These are phyloP conservation scores for Argyresthia goedartella DNA, from an alignment of 2,888 invertebrate species.

Conservation along the genomic window DNA sequence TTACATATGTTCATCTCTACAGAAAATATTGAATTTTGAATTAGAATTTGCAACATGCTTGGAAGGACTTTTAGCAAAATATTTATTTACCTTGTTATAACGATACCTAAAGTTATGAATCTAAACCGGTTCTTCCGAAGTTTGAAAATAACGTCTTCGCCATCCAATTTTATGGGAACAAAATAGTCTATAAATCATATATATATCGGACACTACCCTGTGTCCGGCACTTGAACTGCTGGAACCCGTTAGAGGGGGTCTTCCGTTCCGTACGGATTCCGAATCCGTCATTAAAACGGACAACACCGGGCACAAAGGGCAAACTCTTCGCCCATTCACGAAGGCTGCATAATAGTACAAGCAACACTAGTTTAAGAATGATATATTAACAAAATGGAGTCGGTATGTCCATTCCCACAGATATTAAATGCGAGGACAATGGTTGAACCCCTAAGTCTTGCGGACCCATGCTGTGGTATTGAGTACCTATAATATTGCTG, in stretches of 20 bases:
- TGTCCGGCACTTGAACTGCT: background rate
- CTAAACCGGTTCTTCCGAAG: too few relatives aligned
- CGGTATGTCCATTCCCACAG: constrained; percentile 70
- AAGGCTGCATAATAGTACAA: constrained; percentile 45
- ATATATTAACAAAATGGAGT: constrained; percentile 68
- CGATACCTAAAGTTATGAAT: too few relatives aligned
- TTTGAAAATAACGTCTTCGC: background rate
- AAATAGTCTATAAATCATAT: constrained; percentile 60
- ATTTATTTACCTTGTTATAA: too few relatives aligned
- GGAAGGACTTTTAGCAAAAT: too few relatives aligned
- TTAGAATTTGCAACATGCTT: too few relatives aligned
- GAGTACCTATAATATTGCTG: constrained; percentile 47
- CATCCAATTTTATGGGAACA: constrained; percentile 50
- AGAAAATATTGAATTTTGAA: too few relatives aligned
- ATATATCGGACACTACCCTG: constrained; percentile 34
- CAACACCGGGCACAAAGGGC: constrained; percentile 23
- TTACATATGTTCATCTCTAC: too few relatives aligned
- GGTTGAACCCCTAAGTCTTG: constrained; percentile 41
- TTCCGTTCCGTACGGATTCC: constrained; percentile 3
- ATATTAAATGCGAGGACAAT: constrained; percentile 63
- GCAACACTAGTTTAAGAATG: constrained; percentile 67
- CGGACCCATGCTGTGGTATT: constrained; percentile 63
- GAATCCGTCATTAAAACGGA: constrained; percentile 44
- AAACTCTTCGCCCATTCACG: constrained; percentile 46
- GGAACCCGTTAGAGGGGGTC: constrained; percentile 3